Conservation (phyloP, 2,113 vertebrate species). For the Alexandromys fortis region DNA sequence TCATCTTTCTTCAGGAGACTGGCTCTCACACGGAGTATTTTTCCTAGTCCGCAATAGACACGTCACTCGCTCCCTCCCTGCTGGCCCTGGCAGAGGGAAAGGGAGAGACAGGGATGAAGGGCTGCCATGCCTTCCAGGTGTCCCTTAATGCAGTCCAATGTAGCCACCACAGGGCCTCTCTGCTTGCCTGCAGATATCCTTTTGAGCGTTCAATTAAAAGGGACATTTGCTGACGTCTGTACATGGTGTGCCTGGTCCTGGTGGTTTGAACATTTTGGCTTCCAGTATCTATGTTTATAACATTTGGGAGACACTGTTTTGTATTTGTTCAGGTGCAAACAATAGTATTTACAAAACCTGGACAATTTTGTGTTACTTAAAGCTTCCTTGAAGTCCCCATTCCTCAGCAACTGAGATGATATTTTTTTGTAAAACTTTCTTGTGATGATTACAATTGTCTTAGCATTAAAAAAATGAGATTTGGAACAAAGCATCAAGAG, state of each 20-base stretch:
- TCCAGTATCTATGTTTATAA: conserved; percentile 59
- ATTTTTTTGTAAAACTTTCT: background rate
- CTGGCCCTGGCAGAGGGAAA: conserved; percentile 78
- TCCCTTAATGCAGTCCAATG: conserved; percentile 73
- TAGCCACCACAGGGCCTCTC: conserved; percentile 75
- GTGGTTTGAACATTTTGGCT: conserved; percentile 64
- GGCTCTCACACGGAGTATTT: conserved; percentile 71
- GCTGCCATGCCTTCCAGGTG: conserved; percentile 79
- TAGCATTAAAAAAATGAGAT: conserved; percentile 1
- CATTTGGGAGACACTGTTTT: conserved; percentile 35
- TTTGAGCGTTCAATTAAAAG: conserved; percentile 84
- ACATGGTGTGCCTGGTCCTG: conserved; percentile 64
- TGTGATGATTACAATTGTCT: background rate
- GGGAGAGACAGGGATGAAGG: conserved; percentile 74
- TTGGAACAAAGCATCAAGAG: background rate
- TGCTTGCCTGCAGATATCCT: conserved; percentile 77
- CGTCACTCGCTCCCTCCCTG: conserved; percentile 78
- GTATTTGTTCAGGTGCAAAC: conserved; percentile 33
- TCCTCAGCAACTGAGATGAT: background rate
- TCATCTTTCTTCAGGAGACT: conserved; percentile 59
- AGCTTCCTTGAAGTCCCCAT: background rate
- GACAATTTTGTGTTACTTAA: background rate
- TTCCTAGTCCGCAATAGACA: conserved; percentile 78
- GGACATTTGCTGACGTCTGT: conserved; percentile 84
- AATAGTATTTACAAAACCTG: background rate